Evolutionary conservation across 2,113 vertebrate genomes (phyloP).

Genomic region (Corythaeola cristata): DNA sequence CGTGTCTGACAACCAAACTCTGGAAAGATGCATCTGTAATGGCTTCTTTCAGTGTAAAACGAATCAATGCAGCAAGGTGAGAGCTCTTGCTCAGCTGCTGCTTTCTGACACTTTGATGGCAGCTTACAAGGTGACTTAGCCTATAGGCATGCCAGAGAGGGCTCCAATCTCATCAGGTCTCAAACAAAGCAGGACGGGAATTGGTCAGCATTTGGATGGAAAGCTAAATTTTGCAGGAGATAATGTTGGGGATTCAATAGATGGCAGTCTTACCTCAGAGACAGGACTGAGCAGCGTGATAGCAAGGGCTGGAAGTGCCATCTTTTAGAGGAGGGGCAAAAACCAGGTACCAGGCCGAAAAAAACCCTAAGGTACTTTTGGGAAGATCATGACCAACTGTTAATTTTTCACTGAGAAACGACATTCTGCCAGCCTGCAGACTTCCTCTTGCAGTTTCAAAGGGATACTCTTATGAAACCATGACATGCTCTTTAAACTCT

Average conservation of each 20-base stretch:
- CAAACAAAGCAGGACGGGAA: not conserved
- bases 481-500: not conserved
- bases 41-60: not conserved
- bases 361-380: not conserved
- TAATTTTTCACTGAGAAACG: not conserved
- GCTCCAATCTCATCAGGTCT: not conserved
- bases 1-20: not conserved
- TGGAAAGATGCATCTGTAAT: not conserved
- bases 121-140: not conserved
- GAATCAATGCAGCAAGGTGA: not conserved
- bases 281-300: not conserved
- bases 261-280: conserved; percentile 24
- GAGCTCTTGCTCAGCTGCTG: not conserved
- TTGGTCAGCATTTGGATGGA: not conserved
- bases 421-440: not conserved
- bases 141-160: not conserved
- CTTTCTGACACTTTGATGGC: not conserved
- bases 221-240: not conserved
- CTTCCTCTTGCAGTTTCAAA: not conserved
- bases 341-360: not conserved
- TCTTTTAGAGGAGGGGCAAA: not conserved
- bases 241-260: conserved; percentile 19
- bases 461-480: not conserved
- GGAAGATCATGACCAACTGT: not conserved
- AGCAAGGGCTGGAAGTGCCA: not conserved